Base-by-base conservation (phyloP, 2,888 invertebrate genomes). In the Tanypteryx hageni region DNA sequence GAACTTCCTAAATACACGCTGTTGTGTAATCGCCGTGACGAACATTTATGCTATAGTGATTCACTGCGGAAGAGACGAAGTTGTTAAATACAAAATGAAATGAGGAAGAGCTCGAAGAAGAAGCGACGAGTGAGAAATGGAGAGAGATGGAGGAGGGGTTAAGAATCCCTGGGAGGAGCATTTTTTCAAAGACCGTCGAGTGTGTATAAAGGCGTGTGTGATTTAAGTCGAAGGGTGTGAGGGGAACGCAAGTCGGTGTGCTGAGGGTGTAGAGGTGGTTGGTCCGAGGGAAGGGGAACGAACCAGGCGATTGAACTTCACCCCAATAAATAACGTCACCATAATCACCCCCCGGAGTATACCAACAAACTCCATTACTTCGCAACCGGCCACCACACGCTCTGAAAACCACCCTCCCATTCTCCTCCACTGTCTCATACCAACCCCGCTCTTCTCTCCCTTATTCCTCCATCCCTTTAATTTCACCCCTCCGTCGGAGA, bases 281-380 rank as follows among this genome's bases (percentile, higher is more conserved):
- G 86, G 82, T 31, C 16, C 56, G 83, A 56, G 83, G 18, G 89
- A 64, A 64, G 64, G 31, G 68, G 27, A 76, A 76, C 31, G 44
- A 5, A 5, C 44, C 44, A 44, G 89, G 64, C 89, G 89, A 89
- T 89, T 89, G 89, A 89, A 44, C 89, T 64, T 64, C 44, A 89
- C 89, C 89, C 89, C 89, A 89, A 89, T 89, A 89, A 89, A 89
- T 89, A 89, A 89, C 89, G 89, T 56, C 89, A 89, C 89, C 89
- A 89, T 89, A 89, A 89, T 89, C 89, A 89, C 89, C 89, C 89
- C 89, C 89, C n/a, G 89, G 89, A 89, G 89, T 89, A 89, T 64
- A 44, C 89, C 89, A 89, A 89, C 89, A 89, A 89, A 89, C 89
- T 64, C 89, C 89, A 89, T 89, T 89, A 89, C 89, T 89, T 89